phyloP scores from a whole-genome alignment of 2,888 invertebrate genomes.

The Mantis religiosa region DNA sequence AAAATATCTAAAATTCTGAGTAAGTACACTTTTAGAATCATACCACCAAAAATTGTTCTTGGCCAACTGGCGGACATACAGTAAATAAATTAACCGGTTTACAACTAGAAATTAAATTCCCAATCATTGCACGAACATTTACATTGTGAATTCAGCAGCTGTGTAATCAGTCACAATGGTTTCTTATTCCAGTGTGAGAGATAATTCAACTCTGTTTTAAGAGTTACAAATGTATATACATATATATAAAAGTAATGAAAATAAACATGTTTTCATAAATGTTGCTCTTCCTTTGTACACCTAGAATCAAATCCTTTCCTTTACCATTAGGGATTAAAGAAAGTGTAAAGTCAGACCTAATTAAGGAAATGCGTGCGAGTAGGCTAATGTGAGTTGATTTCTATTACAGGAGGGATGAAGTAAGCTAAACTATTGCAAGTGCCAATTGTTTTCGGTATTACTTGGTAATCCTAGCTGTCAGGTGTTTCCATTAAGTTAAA shows the following conservation, averaged over 20 bases:
- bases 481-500: too few species aligned
- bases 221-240: neutral
- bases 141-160: neutral
- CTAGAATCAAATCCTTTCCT: too few species aligned
- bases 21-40: neutral
- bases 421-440: too few species aligned
- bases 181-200: neutral
- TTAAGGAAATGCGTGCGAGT: too few species aligned
- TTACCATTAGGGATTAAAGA: too few species aligned
- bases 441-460: too few species aligned
- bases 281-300: neutral
- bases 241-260: neutral
- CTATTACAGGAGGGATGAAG: too few species aligned
- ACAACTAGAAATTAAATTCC: neutral
- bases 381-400: too few species aligned
- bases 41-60: neutral
- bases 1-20: too few species aligned
- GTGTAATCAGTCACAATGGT: neutral
- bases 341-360: too few species aligned
- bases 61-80: neutral
- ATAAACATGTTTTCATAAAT: neutral
- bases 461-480: too few species aligned
- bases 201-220: conserved; percentile 19
- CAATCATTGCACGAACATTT: neutral
- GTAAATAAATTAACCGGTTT: neutral